A percentile compares a stretch with the other conserved stretches of the same genome.
Evolutionary conservation across 2,113 vertebrate genomes (phyloP).

Genomic region (Turdus rufiventris): DNA sequence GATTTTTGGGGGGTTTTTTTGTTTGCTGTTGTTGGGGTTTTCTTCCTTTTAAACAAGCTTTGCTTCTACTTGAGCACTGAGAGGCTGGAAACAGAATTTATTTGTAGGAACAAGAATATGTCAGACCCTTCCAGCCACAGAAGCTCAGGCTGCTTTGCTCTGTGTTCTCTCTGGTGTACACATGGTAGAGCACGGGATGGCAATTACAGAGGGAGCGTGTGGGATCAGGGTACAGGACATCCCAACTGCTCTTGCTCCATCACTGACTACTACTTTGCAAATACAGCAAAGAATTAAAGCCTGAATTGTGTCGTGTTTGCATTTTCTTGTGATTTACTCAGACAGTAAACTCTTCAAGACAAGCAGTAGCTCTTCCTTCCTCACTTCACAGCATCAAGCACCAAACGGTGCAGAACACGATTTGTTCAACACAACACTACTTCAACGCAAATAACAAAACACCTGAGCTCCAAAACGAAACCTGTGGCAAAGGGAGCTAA

Average conservation of each 20-base stretch:
- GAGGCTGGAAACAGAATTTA: neutral
- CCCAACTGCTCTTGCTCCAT: neutral
- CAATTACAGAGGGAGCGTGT: neutral
- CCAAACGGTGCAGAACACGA: neutral
- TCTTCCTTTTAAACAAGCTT: neutral
- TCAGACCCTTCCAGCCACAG: neutral
- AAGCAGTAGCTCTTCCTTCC: neutral
- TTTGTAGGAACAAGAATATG: neutral
- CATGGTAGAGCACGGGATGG: rapidly evolving
- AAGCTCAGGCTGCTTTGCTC: neutral
- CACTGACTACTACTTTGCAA: neutral
- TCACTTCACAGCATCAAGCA: neutral
- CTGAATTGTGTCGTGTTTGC: neutral
- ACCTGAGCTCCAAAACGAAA: neutral
- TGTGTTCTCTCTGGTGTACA: rapidly evolving
- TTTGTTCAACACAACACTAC: neutral
- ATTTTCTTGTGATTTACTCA: neutral
- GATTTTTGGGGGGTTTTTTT: neutral
- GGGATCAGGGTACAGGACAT: neutral
- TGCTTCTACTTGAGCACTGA: neutral
- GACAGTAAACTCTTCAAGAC: neutral
- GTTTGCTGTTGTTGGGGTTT: neutral
- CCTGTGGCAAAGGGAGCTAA: neutral
- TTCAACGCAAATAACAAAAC: neutral
- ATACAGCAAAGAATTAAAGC: neutral